A percentile compares a stretch with the other conserved stretches of the same genome.
phyloP scores from a whole-genome alignment of 2,113 vertebrate genomes.

The Pangasianodon hypophthalmus region DNA sequence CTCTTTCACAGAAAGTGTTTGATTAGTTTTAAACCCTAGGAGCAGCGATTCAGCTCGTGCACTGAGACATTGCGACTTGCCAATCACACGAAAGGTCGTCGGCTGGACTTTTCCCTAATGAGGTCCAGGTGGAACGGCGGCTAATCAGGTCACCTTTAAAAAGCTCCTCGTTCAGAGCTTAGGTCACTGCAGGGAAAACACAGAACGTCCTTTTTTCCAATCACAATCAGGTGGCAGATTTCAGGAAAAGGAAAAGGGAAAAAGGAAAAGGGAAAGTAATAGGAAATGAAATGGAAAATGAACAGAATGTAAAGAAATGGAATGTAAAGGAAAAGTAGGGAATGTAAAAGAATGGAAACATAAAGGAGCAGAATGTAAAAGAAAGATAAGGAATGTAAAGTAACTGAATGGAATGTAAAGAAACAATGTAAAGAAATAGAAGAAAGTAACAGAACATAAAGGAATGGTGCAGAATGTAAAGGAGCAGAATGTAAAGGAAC shows the following conservation, averaged over 20 bases:
- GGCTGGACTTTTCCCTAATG: conserved; percentile 38
- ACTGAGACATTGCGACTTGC: background rate
- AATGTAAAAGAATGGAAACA: background rate
- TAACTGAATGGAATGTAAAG: background rate
- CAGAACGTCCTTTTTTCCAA: background rate
- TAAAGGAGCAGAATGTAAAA: too few relatives aligned
- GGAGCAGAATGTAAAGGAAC: background rate
- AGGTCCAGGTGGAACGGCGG: conserved; percentile 32
- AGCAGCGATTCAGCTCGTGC: conserved; percentile 16
- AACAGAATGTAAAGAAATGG: background rate
- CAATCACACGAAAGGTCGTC: conserved; percentile 30
- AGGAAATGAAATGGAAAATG: background rate
- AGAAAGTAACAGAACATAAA: background rate
- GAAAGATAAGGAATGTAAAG: background rate
- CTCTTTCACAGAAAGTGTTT: background rate
- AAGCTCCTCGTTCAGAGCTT: background rate
- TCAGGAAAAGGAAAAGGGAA: background rate
- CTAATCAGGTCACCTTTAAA: conserved; percentile 40
- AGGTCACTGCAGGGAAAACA: conserved; percentile 18
- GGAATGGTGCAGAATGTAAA: background rate
- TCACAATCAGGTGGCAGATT: background rate
- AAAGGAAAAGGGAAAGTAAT: background rate
- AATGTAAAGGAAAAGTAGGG: background rate
- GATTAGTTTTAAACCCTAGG: conserved; percentile 20
- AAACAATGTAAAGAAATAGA: background rate